phyloP scores from a whole-genome alignment of 2,797 vertebrate species.

The Gallinago stenura region DNA sequence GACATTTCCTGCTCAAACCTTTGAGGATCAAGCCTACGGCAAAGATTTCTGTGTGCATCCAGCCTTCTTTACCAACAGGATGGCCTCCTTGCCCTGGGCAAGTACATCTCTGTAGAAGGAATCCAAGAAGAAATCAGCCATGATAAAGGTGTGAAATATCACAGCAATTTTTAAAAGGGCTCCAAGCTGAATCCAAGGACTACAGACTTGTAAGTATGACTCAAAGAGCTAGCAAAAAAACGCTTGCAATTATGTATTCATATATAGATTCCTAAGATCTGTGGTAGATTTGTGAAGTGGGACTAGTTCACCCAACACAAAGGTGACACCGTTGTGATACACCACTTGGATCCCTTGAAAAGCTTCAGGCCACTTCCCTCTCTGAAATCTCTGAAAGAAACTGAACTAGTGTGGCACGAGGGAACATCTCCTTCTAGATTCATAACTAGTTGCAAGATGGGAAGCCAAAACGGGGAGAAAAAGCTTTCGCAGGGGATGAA shows the following conservation, averaged over 20 bases:
- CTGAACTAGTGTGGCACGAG: fast-evolving
- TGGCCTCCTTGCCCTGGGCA: background rate
- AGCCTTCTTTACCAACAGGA: background rate
- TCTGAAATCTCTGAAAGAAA: background rate
- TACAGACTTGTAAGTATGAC: background rate
- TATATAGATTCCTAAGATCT: background rate
- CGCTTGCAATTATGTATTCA: background rate
- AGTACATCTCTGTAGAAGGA: background rate
- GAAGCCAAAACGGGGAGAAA: background rate
- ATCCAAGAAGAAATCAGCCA: background rate
- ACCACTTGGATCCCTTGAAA: background rate
- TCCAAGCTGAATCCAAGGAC: background rate
- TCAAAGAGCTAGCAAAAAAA: background rate
- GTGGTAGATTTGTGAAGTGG: background rate
- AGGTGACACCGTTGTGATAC: background rate
- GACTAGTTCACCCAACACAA: background rate
- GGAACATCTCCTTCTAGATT: background rate
- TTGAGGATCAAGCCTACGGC: background rate
- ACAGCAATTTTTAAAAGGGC: background rate
- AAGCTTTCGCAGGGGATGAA: background rate
- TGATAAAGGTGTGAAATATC: background rate
- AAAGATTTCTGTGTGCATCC: background rate
- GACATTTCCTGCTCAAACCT: background rate
- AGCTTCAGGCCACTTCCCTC: background rate
- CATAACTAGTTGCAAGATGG: background rate